A percentile compares a stretch with the other conserved stretches of the same genome.
Conservation (phyloP, 2,113 vertebrate species). For the Plecturocebus donacophilus region DNA sequence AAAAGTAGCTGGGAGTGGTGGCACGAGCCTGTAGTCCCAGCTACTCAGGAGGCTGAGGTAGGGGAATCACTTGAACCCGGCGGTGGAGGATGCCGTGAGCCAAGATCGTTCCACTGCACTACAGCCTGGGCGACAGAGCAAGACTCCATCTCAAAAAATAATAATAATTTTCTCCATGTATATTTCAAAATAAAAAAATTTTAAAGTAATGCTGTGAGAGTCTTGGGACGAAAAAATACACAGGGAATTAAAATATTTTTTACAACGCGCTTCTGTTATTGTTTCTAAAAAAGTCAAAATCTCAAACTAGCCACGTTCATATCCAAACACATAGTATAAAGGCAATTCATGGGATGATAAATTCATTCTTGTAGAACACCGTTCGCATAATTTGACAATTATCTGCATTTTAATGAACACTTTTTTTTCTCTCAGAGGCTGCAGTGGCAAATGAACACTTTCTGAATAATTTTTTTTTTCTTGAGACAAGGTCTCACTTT, state of each 20-base stretch:
- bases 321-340: background rate
- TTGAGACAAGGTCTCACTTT: too few relatives aligned
- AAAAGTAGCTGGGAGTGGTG: too few relatives aligned
- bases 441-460: background rate
- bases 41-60: too few relatives aligned
- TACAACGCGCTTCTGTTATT: background rate
- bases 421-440: too few relatives aligned
- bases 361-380: background rate
- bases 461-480: too few relatives aligned
- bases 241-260: slow-evolving; percentile 1
- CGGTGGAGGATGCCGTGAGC: too few relatives aligned
- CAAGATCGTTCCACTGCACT: too few relatives aligned
- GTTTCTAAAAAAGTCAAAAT: slow-evolving; percentile 23
- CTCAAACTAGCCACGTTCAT: background rate
- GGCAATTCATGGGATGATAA: background rate
- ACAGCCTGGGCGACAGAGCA: too few relatives aligned
- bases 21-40: too few relatives aligned
- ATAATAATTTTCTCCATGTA: background rate
- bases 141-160: too few relatives aligned
- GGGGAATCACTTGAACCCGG: too few relatives aligned
- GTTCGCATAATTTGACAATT: background rate
- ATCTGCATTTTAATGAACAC: background rate
- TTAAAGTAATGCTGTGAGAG: background rate
- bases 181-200: slow-evolving; percentile 45
- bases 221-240: slow-evolving; percentile 38